phyloP scores from a whole-genome alignment of 2,888 invertebrate genomes.

The Tridacna crocea region DNA sequence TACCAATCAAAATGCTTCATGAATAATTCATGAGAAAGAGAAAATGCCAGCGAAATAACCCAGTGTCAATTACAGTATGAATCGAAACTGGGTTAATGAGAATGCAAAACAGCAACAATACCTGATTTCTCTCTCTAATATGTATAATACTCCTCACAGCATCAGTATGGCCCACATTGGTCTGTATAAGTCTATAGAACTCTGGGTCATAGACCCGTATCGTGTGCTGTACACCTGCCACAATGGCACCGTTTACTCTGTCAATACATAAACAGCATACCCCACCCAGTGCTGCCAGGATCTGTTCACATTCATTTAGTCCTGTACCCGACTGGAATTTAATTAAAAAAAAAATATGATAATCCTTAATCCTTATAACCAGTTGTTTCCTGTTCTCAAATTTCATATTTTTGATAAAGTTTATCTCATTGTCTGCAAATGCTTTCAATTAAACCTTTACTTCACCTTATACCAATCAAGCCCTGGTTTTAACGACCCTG shows the following conservation, averaged over 20 bases:
- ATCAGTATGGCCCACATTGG: conserved; percentile 82
- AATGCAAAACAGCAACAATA: conserved; percentile 32
- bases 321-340: conserved; percentile 77
- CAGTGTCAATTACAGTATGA: too few relatives aligned
- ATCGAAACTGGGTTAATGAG: too few relatives aligned
- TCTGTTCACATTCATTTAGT: conserved; percentile 82
- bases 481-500: too few relatives aligned
- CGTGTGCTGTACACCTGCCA: conserved; percentile 80
- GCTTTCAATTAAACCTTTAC: too few relatives aligned
- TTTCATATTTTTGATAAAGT: too few relatives aligned
- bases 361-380: neutral
- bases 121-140: conserved; percentile 82
- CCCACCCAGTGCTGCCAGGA: conserved; percentile 77
- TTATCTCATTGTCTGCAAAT: too few relatives aligned
- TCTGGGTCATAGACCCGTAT: conserved; percentile 83
- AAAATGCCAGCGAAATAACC: too few relatives aligned
- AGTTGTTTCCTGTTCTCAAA: neutral
- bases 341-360: neutral
- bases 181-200: conserved; percentile 81
- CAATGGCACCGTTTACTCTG: conserved; percentile 78
- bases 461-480: too few relatives aligned
- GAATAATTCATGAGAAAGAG: too few relatives aligned
- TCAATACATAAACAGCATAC: conserved; percentile 82
- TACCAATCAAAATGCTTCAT: too few relatives aligned
- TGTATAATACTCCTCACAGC: conserved; percentile 82